Evolutionary conservation across 2,888 invertebrate genomes (phyloP).

Genomic region (Mycalesis mineus): DNA sequence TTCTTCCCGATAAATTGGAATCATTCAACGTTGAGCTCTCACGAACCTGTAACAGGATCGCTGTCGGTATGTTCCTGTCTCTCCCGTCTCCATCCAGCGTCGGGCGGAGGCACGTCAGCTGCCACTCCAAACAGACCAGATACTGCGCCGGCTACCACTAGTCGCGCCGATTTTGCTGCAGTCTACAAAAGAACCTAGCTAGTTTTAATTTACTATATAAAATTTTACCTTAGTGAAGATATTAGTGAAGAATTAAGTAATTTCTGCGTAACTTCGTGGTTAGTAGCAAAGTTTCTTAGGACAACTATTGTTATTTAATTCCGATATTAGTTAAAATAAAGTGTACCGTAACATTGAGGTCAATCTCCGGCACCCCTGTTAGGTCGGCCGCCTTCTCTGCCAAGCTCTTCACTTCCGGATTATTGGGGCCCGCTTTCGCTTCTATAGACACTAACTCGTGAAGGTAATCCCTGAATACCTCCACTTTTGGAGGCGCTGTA

Average conservation of each 20-base stretch:
- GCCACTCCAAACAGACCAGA: constrained; percentile 70
- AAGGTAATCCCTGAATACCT: constrained; percentile 77
- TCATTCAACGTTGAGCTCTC: no score
- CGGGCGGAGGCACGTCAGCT: constrained; percentile 63
- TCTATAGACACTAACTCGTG: constrained; percentile 80
- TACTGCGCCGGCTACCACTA: constrained; percentile 65
- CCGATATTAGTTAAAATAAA: background rate
- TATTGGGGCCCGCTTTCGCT: constrained; percentile 57
- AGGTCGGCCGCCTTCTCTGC: constrained; percentile 81
- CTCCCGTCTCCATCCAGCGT: constrained; percentile 62
- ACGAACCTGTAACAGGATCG: constrained; percentile 77
- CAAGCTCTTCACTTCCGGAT: constrained; percentile 73
- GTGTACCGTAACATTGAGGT: constrained; percentile 52
- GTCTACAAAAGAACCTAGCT: no score
- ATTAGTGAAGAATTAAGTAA: background rate
- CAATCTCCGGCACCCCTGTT: constrained; percentile 69
- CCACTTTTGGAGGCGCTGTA: constrained; percentile 36
- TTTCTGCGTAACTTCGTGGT: background rate
- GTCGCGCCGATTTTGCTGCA: constrained; percentile 57
- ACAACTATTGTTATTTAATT: no score
- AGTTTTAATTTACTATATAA: no score
- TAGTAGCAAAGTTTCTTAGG: no score
- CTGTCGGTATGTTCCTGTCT: constrained; percentile 80
- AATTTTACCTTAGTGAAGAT: no score
- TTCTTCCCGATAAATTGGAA: no score